Evolutionary conservation across 2,888 invertebrate genomes (phyloP), one percentile per base, ranked within the genome.

Genomic region (Shargacucullia verbasci): DNA sequence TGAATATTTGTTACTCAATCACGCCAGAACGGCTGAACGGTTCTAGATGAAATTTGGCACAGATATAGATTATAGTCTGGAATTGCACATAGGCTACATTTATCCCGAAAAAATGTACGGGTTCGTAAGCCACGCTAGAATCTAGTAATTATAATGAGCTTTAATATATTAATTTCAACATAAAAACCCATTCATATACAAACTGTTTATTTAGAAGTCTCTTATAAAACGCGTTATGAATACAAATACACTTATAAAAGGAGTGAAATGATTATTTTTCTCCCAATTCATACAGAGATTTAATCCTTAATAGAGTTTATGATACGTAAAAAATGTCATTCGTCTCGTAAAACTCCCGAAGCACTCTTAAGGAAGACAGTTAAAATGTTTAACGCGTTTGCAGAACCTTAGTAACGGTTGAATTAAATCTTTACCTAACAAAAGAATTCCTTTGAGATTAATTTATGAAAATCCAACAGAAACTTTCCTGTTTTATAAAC

Each of bases 191-290:
- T n/a, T 44, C 43, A 37, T 7, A 31, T 11, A 29, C 9, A 13
- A 27, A 1, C 31, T 38, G 52, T 46, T 55, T 67, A 59, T 49
- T 58, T 27, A 29, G 41, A 53, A 67, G 34, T 65, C 63, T 53
- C 45, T 73, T 38, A 44, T 43, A 47, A 46, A 50, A 61, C 58
- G 62, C 71, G 60, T 69, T 73, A 66, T 74, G 79, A 77, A 75
- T 75, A 71, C 58, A 64, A 70, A 69, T 46, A 58, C 37, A 62
- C 54, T 62, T 37, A 47, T 57, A 45, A 66, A 64, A 44, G 47
- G 37, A 48, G 45, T 55, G 63, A 57, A 76, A 68, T 67, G 44
- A 70, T 69, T 58, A 70, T 63, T 76, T 74, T 70, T 57, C 59
- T 59, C 53, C 45, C 55, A 33, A 56, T 14, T 59, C 50, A 41